These are phyloP conservation scores for Ischnura elegans DNA, from an alignment of 2,888 invertebrate species.

Conservation along the genomic window DNA sequence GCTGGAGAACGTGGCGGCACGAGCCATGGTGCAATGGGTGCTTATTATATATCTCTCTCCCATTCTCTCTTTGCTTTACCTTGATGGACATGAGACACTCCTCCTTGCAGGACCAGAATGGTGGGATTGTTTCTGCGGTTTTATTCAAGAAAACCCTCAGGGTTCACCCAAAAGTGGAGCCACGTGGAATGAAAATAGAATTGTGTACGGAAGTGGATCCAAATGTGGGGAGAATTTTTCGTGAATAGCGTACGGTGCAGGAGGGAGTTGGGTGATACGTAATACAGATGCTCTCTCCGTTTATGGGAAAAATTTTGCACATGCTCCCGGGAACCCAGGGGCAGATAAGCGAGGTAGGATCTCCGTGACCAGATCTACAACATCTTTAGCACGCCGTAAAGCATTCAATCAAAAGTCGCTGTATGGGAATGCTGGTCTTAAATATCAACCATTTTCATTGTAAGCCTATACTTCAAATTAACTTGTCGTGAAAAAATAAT, in stretches of 20 bases:
- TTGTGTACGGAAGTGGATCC: background rate
- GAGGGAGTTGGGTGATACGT: no score
- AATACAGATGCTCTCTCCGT: no score
- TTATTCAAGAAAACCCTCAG: background rate
- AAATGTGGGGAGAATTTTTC: background rate
- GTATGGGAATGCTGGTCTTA: no score
- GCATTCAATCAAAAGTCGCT: no score
- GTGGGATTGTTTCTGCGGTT: background rate
- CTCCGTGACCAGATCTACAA: background rate
- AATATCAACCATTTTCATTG: no score
- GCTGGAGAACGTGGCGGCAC: background rate
- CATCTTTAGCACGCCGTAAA: background rate
- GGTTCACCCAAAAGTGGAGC: background rate
- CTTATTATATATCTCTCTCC: conserved; percentile 6
- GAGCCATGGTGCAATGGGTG: background rate
- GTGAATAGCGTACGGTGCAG: background rate
- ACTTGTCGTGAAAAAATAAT: no score
- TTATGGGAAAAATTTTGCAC: no score
- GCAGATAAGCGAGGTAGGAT: background rate
- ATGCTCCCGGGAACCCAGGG: background rate
- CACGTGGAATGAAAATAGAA: background rate
- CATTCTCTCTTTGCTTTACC: background rate
- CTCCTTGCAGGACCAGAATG: background rate
- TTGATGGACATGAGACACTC: conserved; percentile 8
- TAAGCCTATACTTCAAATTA: no score